Conservation (phyloP, 37 sponge, comb jelly and placozoan genomes). For the Mnemiopsis leidyi region DNA sequence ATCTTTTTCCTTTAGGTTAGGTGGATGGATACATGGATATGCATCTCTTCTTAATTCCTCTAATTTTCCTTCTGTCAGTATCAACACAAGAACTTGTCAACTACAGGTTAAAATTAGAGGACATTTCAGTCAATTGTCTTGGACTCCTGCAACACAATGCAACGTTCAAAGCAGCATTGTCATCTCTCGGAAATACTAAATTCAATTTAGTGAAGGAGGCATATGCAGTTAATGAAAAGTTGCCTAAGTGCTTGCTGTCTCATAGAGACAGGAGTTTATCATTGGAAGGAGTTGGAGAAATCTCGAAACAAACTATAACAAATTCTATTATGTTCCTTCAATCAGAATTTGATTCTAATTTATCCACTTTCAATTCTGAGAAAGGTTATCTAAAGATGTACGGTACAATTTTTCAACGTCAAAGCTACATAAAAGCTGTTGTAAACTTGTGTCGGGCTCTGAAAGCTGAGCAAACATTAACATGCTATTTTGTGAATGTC, state of each 20-base stretch:
- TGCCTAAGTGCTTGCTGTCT: background rate
- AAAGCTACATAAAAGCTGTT: conserved; percentile 29
- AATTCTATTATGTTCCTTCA: background rate
- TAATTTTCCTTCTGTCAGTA: background rate
- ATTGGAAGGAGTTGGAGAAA: background rate
- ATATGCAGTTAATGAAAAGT: background rate
- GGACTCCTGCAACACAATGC: background rate
- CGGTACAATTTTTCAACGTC: background rate
- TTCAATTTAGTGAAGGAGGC: background rate
- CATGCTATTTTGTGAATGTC: conserved; percentile 25
- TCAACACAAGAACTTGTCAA: background rate
- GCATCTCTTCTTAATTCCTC: too few relatives aligned
- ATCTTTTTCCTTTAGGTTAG: too few relatives aligned
- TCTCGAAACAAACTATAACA: background rate
- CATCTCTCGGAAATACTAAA: background rate
- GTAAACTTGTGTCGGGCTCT: background rate
- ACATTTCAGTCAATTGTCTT: background rate
- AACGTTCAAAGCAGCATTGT: background rate
- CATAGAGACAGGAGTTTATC: background rate
- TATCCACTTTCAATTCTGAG: background rate
- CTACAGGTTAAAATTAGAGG: background rate
- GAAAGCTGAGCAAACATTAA: background rate
- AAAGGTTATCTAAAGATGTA: background rate
- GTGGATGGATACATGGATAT: too few relatives aligned
- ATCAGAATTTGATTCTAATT: background rate